phyloP scores from a whole-genome alignment of 2,888 invertebrate genomes.

The Lydus trimaculatus region DNA sequence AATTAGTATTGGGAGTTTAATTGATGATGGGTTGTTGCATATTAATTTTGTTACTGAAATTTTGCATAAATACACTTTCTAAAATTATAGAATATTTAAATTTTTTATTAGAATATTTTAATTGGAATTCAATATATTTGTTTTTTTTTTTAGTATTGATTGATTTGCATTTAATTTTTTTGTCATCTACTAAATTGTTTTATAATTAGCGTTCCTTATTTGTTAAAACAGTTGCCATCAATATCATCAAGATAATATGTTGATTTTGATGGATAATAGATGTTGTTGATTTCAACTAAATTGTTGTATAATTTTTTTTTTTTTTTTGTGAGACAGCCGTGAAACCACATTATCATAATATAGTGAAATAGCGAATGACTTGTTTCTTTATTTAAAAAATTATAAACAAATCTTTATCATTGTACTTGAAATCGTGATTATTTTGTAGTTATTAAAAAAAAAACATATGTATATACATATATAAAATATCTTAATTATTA shows the following conservation, averaged over 20 bases:
- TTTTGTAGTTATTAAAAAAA: neutral
- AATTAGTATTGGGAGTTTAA: conserved; percentile 1
- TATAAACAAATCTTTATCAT: neutral
- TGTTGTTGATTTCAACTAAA: neutral
- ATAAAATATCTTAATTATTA: neutral
- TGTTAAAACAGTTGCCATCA: neutral
- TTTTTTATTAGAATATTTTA: neutral
- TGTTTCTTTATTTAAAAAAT: neutral
- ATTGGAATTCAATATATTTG: neutral
- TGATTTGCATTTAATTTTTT: neutral
- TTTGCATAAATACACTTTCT: conserved; percentile 1
- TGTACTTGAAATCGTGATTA: neutral
- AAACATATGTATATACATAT: neutral
- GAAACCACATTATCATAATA: neutral
- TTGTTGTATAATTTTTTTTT: neutral
- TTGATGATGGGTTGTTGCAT: conserved; percentile 1
- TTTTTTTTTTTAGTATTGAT: neutral
- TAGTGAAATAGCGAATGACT: neutral
- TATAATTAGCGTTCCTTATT: neutral
- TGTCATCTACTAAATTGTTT: neutral
- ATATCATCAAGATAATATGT: no score
- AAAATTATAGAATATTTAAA: neutral
- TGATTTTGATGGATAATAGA: neutral
- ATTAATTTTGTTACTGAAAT: neutral
- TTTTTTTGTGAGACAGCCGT: neutral